Percentiles rank a stretch among this genome's conserved stretches.
Conservation (phyloP, 2,797 vertebrate genomes). For the Cichlasoma orientale region DNA sequence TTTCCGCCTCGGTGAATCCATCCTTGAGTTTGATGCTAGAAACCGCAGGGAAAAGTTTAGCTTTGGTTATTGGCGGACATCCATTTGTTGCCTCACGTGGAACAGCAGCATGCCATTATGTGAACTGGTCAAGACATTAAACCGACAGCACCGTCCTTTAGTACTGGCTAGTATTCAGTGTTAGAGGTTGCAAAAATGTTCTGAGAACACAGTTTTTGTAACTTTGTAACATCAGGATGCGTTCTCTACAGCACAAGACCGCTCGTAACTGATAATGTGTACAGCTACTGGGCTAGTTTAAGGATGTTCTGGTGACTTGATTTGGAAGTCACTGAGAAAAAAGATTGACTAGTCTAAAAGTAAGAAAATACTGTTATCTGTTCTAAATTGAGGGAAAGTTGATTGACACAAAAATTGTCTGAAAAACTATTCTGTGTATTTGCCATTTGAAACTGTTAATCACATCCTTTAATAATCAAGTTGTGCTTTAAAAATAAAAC, state of each 20-base stretch:
- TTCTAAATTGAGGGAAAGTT: too few species aligned
- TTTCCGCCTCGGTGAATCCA: neutral
- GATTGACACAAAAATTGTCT: too few species aligned
- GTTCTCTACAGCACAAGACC: too few species aligned
- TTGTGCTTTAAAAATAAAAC: neutral
- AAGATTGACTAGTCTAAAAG: too few species aligned
- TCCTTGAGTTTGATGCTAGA: neutral
- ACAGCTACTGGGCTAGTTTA: too few species aligned
- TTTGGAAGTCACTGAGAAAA: too few species aligned
- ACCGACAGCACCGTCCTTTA: neutral
- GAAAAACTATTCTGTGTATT: too few species aligned
- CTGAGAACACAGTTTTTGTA: neutral
- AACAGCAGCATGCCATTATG: neutral
- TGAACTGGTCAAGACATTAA: neutral
- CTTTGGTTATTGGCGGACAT: neutral
- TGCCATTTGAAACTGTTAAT: too few species aligned
- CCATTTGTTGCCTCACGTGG: neutral
- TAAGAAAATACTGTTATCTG: too few species aligned
- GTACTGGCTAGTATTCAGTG: neutral
- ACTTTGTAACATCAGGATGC: too few species aligned
- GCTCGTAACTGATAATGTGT: too few species aligned
- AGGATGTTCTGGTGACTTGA: too few species aligned
- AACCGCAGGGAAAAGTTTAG: neutral
- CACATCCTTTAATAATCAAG: neutral
- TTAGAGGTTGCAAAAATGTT: neutral